Evolutionary conservation across 2,797 vertebrate genomes (phyloP).

Genomic region (Pseudomugil gertrudae): DNA sequence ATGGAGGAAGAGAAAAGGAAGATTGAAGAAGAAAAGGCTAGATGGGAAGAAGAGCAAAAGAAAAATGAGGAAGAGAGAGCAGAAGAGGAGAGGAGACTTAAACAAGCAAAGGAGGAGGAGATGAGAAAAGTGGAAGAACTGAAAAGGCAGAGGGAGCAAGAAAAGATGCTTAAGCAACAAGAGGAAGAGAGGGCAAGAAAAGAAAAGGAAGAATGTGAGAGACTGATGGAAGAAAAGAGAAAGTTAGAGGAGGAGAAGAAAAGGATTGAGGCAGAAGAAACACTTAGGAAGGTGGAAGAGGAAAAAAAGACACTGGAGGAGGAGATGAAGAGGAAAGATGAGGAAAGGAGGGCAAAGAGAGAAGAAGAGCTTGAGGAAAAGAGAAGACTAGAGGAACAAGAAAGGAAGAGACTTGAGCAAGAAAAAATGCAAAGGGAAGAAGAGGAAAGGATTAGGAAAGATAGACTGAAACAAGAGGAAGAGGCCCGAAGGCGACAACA

Average conservation of each 20-base stretch:
- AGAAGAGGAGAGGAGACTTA: slow-evolving; percentile 3
- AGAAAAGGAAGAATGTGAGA: slow-evolving; percentile 12
- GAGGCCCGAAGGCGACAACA: neutral
- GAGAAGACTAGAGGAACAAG: slow-evolving; percentile 1
- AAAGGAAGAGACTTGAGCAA: neutral
- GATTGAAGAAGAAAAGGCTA: neutral
- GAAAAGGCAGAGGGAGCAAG: neutral
- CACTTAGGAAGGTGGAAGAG: neutral
- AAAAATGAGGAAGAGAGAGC: neutral
- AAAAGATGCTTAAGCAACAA: neutral
- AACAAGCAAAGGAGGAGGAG: neutral
- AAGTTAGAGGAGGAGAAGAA: slow-evolving; percentile 2
- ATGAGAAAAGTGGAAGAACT: neutral
- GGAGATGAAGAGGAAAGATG: neutral
- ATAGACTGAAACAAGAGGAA: neutral
- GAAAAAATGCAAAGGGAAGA: slow-evolving; percentile 1
- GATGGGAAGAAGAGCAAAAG: slow-evolving; percentile 8
- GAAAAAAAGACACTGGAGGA: slow-evolving; percentile 7
- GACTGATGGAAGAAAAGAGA: neutral
- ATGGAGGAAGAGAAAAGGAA: neutral
- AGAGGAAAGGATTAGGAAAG: slow-evolving; percentile 11
- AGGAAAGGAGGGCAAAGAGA: neutral
- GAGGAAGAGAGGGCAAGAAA: neutral
- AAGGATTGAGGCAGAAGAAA: neutral
- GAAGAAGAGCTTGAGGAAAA: slow-evolving; percentile 1